These are phyloP conservation scores for Lophochroa leadbeateri DNA, from an alignment of 2,113 vertebrate species.

Conservation along the genomic window DNA sequence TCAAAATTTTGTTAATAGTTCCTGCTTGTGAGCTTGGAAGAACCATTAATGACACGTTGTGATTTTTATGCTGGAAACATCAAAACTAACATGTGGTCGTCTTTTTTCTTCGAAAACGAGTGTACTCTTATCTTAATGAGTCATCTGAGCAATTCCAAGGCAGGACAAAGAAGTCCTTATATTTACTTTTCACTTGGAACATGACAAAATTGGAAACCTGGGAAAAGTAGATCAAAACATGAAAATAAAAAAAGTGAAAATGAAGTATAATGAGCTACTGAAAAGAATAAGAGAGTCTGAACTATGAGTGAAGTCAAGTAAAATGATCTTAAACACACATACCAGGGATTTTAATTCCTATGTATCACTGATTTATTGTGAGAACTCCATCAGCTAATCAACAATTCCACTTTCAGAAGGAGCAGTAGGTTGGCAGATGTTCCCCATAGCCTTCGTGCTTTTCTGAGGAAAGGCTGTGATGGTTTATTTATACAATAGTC, in stretches of 20 bases:
- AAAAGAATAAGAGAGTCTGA: neutral
- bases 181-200: neutral
- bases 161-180: neutral
- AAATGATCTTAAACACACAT: neutral
- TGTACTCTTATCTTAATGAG: neutral
- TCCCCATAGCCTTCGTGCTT: neutral
- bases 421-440: neutral
- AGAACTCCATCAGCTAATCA: neutral
- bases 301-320: neutral
- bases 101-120: neutral
- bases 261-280: neutral
- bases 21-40: neutral
- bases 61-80: neutral
- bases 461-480: neutral
- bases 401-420: neutral
- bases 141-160: neutral
- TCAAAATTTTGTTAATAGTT: constrained; percentile 39
- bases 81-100: neutral
- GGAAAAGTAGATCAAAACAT: neutral
- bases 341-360: neutral
- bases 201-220: neutral
- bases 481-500: neutral
- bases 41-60: neutral
- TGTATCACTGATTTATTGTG: neutral
- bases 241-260: neutral